Base-by-base conservation (phyloP, 2,797 vertebrate genomes). In the Pteronotus mesoamericanus region DNA sequence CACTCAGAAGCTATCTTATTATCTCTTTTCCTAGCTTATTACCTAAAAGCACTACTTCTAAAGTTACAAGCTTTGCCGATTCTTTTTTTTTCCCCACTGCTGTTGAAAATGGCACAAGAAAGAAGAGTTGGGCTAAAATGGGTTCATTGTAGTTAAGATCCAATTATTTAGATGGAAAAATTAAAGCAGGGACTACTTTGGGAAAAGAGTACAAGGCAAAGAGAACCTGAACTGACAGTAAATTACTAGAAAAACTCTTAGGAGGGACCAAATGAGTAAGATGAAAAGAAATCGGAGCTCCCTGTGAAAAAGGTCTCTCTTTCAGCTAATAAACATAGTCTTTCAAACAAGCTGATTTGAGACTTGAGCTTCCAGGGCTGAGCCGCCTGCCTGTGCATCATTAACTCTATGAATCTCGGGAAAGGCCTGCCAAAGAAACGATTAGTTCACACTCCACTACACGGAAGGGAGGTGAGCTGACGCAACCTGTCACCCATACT, bases 201-300 rank as follows among this genome's bases (percentile, higher is more conserved):
- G 72, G 55, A 16, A 61, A 66, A 46, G 71, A 97, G 90, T 89
- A 24, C 97, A 95, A 98, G 93, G 95, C 98, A 97, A 86, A 95
- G 83, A 97, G 71, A 97, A 97, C 75, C 66, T 98, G 89, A 92
- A 93, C 2, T 97, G 97, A 91, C 78, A 97, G 96, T 98, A 98
- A 97, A n/a, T n/a, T 92, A 97, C 94, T 92, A 97, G 96, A 96
- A 97, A 98, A 98, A 96, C 57, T 93, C 98, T 96, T 89, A 92
- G 53, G 79, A 97, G 88, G 96, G 92, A 98, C 69, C 93, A 96
- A 98, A 97, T 93, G 97, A 95, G 94, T 96, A 96, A 98, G 98
- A 98, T 97, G 97, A 98, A 96, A 97, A 96, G 98, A 98, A 98
- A 99, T 93, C n/a, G 97, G 98, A 99, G 98, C 97, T 98, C 97